phyloP scores from a whole-genome alignment of 1,140 invertebrate species.

The Drosophila tani region DNA sequence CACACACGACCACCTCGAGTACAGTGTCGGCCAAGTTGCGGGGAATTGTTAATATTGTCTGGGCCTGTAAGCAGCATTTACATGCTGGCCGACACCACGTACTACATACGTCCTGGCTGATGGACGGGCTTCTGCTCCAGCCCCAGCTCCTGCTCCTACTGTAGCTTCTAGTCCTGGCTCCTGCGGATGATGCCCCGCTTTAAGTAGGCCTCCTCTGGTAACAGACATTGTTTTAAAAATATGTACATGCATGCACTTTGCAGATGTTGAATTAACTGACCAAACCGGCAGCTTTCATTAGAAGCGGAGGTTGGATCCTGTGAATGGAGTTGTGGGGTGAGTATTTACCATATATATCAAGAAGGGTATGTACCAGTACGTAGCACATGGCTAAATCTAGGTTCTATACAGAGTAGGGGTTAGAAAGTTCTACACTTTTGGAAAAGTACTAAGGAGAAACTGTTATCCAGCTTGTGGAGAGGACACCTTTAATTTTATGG shows the following conservation, averaged over 20 bases:
- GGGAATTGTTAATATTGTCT: slow-evolving; percentile 75
- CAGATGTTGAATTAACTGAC: slow-evolving; percentile 54
- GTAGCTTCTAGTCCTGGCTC: background rate
- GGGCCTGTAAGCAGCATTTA: slow-evolving; percentile 75
- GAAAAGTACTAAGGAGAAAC: background rate
- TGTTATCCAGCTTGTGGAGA: no score
- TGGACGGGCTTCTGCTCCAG: slow-evolving; percentile 21
- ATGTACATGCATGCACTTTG: slow-evolving; percentile 44
- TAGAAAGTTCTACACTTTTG: background rate
- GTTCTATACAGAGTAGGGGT: background rate
- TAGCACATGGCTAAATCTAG: slow-evolving; percentile 4
- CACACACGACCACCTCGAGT: slow-evolving; percentile 16
- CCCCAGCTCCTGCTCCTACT: background rate
- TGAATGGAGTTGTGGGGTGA: slow-evolving; percentile 12
- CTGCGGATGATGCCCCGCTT: slow-evolving; percentile 36
- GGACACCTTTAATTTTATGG: background rate
- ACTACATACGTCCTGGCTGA: slow-evolving; percentile 51
- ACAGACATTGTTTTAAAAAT: slow-evolving; percentile 48
- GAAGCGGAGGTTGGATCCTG: slow-evolving; percentile 11
- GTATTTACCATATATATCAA: slow-evolving; percentile 7
- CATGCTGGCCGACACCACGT: slow-evolving; percentile 66
- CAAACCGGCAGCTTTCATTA: slow-evolving; percentile 42
- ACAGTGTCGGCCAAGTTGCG: slow-evolving; percentile 52
- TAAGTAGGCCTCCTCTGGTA: slow-evolving; percentile 39
- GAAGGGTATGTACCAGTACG: background rate